Conservation (phyloP, 1,140 invertebrate species). For the Mactra quadrangularis region DNA sequence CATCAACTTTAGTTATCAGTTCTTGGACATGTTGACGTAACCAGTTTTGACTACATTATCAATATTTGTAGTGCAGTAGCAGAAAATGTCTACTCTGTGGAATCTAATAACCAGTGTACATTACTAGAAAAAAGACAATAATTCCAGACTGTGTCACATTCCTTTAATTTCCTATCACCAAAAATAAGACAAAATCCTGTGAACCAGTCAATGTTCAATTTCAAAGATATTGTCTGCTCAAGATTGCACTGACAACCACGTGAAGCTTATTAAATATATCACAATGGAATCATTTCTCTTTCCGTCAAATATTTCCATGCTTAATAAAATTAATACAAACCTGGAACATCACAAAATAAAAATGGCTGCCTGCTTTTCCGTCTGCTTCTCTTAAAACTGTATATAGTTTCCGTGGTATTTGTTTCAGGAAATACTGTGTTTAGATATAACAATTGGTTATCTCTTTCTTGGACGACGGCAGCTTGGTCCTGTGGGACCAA, state of each 20-base stretch:
- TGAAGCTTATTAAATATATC: no score
- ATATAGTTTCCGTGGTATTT: slow-evolving; percentile 20
- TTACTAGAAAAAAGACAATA: slow-evolving; percentile 1
- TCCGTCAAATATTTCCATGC: neutral
- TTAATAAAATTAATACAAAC: slow-evolving; percentile 77
- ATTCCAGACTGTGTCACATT: neutral
- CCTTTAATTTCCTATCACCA: neutral
- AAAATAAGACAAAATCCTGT: neutral
- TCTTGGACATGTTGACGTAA: no score
- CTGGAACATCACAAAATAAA: slow-evolving; percentile 89
- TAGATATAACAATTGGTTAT: slow-evolving; percentile 13
- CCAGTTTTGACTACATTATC: no score
- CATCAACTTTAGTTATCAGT: no score
- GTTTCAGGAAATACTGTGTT: slow-evolving; percentile 5
- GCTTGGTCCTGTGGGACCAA: slow-evolving; percentile 85
- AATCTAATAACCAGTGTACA: no score
- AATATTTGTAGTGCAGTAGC: no score
- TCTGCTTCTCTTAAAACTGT: slow-evolving; percentile 23
- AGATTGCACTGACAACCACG: no score
- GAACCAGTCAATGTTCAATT: slow-evolving; percentile 2
- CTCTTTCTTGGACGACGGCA: slow-evolving; percentile 37
- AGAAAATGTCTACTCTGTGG: no score
- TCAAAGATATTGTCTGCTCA: neutral
- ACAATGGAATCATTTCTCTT: no score
- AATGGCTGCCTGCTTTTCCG: slow-evolving; percentile 78